phyloP scores from a whole-genome alignment of 1,140 invertebrate genomes.

The Homarus americanus region DNA sequence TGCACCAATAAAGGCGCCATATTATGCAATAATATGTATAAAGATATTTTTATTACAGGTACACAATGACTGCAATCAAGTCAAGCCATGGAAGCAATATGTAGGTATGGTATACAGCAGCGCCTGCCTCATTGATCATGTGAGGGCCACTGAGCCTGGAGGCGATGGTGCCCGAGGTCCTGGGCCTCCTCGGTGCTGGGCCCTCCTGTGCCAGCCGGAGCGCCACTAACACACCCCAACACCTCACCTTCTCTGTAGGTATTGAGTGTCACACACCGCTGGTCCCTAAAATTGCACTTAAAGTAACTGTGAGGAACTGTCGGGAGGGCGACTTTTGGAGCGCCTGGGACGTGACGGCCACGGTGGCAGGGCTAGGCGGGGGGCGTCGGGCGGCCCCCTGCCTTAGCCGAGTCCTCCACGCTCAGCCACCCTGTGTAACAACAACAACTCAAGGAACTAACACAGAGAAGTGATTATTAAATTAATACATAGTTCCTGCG shows the following conservation, averaged over 20 bases:
- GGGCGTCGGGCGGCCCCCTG: slow-evolving; percentile 2
- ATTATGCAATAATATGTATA: slow-evolving; percentile 67
- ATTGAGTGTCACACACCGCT: slow-evolving; percentile 69
- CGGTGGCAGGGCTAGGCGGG: slow-evolving; percentile 42
- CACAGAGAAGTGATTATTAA: slow-evolving; percentile 70
- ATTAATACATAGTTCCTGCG: slow-evolving; percentile 64
- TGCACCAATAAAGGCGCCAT: slow-evolving; percentile 52
- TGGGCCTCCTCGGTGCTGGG: not conserved
- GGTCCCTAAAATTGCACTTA: slow-evolving; percentile 73
- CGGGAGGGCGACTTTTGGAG: slow-evolving; percentile 57
- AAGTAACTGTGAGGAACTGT: slow-evolving; percentile 73
- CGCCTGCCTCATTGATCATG: slow-evolving; percentile 58
- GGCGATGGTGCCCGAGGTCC: slow-evolving; percentile 14
- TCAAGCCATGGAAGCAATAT: slow-evolving; percentile 72
- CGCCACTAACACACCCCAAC: slow-evolving; percentile 39
- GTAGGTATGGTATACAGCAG: slow-evolving; percentile 65
- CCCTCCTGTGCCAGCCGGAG: slow-evolving; percentile 3
- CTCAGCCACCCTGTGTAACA: slow-evolving; percentile 58
- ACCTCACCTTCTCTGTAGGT: slow-evolving; percentile 61
- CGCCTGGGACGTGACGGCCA: slow-evolving; percentile 59
- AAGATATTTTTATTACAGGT: slow-evolving; percentile 70
- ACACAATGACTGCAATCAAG: slow-evolving; percentile 71
- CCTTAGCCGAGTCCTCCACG: slow-evolving; percentile 48
- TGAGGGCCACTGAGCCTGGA: slow-evolving; percentile 52
- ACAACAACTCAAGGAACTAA: slow-evolving; percentile 73